Conservation (phyloP, 30 jellyfish, hydroid and myxozoan species). For the Aurelia coerulea region DNA sequence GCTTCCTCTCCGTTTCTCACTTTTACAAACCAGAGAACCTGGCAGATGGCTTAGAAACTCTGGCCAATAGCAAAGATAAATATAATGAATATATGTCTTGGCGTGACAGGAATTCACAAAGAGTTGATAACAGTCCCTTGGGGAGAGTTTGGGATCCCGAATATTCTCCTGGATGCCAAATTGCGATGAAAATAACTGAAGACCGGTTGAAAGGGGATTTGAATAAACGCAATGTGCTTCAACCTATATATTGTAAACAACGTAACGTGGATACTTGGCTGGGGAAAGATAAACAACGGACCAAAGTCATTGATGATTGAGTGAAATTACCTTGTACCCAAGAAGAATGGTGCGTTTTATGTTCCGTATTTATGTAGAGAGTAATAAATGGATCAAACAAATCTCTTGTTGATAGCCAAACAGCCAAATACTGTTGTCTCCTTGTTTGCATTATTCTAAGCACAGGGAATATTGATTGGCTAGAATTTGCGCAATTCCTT, state of each 20-base stretch:
- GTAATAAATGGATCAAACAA: too few species aligned
- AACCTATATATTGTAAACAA: slow-evolving; percentile 31
- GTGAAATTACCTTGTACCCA: too few species aligned
- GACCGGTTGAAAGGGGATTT: not conserved
- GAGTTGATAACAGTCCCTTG: slow-evolving; percentile 34
- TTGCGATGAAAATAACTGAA: slow-evolving; percentile 44
- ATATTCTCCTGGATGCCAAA: slow-evolving; percentile 70
- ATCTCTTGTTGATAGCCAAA: too few species aligned
- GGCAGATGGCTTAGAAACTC: slow-evolving; percentile 61
- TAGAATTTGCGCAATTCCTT: too few species aligned
- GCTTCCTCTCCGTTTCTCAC: slow-evolving; percentile 62
- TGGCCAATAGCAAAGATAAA: slow-evolving; percentile 44
- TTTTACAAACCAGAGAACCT: slow-evolving; percentile 65
- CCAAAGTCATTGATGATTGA: slow-evolving; percentile 22
- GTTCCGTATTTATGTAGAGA: too few species aligned
- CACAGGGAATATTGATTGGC: too few species aligned
- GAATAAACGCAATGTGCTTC: slow-evolving; percentile 3
- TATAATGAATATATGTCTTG: slow-evolving; percentile 62
- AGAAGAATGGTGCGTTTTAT: too few species aligned
- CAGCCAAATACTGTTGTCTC: too few species aligned
- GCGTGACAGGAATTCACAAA: slow-evolving; percentile 13
- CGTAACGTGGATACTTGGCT: slow-evolving; percentile 51
- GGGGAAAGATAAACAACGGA: not conserved
- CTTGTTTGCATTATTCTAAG: too few species aligned
- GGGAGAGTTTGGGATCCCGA: slow-evolving; percentile 61